Evolutionary conservation across 2,888 invertebrate genomes (phyloP).

Genomic region (Lasioglossum vierecki): DNA sequence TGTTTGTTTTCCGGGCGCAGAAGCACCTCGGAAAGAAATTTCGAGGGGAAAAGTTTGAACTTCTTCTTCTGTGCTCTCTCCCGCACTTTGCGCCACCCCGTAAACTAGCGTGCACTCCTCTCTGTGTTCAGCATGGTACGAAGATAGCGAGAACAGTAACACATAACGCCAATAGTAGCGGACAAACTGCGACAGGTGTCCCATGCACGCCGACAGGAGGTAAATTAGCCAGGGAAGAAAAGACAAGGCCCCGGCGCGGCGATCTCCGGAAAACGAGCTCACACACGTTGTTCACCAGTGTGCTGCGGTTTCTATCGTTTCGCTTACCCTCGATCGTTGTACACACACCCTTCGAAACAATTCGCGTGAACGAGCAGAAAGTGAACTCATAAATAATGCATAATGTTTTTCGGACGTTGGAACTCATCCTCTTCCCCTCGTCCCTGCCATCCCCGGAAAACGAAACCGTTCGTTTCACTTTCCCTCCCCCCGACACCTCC

Average conservation of each 20-base stretch:
- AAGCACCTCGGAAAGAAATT: constrained; percentile 39
- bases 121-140: constrained; percentile 57
- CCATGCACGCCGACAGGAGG: constrained; percentile 44
- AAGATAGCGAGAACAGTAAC: constrained; percentile 51
- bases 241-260: background rate
- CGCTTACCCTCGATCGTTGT: background rate
- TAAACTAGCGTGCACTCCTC: constrained; percentile 27
- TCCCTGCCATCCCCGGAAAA: background rate
- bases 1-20: constrained; percentile 18
- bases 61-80: background rate
- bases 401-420: constrained; percentile 83
- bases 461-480: constrained; percentile 36
- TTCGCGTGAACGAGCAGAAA: constrained; percentile 60
- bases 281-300: background rate
- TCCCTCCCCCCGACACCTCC: constrained; percentile 47
- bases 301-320: background rate
- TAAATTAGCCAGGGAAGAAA: constrained; percentile 45
- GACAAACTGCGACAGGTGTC: constrained; percentile 69
- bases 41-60: constrained; percentile 38
- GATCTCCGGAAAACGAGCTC: constrained; percentile 1
- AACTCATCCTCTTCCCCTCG: constrained; percentile 55
- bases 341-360: constrained; percentile 47
- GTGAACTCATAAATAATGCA: constrained; percentile 79
- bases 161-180: constrained; percentile 49
- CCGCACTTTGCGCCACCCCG: constrained; percentile 15